A percentile compares a stretch with the other conserved stretches of the same genome.
Evolutionary conservation across 2,113 vertebrate genomes (phyloP).

Genomic region (Pelodiscus sinensis): DNA sequence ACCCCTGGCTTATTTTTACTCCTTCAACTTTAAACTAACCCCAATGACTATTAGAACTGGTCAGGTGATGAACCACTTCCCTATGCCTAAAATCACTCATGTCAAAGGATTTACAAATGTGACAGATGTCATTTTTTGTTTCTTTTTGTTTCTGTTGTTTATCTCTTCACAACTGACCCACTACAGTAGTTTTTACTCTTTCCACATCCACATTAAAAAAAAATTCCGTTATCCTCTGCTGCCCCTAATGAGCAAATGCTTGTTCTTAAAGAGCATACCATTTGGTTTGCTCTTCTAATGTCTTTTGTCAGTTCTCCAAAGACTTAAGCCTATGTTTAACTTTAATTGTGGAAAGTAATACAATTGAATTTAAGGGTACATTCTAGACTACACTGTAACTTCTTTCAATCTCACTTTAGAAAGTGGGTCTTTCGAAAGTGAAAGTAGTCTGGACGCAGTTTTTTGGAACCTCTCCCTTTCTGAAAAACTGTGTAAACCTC

Average conservation of each 20-base stretch:
- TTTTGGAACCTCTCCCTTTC: too few relatives aligned
- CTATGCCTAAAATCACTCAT: neutral
- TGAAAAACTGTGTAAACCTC: too few relatives aligned
- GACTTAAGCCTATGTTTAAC: neutral
- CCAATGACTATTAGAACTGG: neutral
- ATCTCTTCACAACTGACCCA: neutral
- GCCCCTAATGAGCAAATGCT: neutral
- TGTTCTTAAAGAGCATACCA: neutral
- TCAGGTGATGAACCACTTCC: neutral
- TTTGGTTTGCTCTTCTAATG: neutral
- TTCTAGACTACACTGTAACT: too few relatives aligned
- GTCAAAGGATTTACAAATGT: slow-evolving; percentile 7
- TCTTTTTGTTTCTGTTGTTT: neutral
- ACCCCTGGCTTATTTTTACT: neutral
- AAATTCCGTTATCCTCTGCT: neutral
- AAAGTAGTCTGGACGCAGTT: too few relatives aligned
- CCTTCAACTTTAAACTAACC: neutral
- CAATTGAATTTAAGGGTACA: neutral
- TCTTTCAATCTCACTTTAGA: too few relatives aligned
- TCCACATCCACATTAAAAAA: neutral
- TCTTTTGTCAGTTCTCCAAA: neutral
- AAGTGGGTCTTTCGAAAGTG: too few relatives aligned
- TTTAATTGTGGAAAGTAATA: neutral
- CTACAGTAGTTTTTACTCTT: neutral
- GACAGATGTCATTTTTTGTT: neutral